Base-by-base conservation (phyloP, 2,797 vertebrate genomes). In the Trematomus bernacchii region DNA sequence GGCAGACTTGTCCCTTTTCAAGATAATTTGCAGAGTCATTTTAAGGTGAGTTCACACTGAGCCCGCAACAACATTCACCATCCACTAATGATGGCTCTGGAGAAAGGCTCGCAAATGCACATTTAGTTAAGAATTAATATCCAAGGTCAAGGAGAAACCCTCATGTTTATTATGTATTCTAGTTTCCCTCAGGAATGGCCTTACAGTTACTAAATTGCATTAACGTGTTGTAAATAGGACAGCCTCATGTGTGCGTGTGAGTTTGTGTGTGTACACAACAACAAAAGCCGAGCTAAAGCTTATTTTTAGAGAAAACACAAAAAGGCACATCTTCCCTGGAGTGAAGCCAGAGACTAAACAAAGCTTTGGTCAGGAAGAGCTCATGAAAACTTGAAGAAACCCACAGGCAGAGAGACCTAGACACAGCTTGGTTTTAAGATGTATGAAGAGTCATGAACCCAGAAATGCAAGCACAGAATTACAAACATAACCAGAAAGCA, bases 291-390 rank as follows among this genome's bases (percentile, higher is more conserved):
- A 60, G 65, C 59, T 53, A 23, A 48, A 30, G 46, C 47, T 77
- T 89, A 91, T 88, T 92, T 92, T 89, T 89, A 88, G 82, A 91
- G 65, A 85, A 90, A 90, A 91, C 84, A 93, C 86, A 37, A 91
- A 93, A 89, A 87, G 73, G 73, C 65, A 54, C 60, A 71, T 85
- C 64, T 86, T 86, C 73, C 64, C 66, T 78, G 83, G 85, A 73
- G 60, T 0, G 0, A 27, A n/a, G 75, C 80, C 85, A 83, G 67
- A 6, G 55, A 71, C 71, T 60, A 89, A 83, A 89, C 80, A 80
- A 84, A 83, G 68, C 59, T 67, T 70, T 83, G 80, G 86, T 86
- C 78, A 70, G 30, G 48, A 79, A 80, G 77, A 59, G 55, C 23
- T 77, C 30, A 69, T 66, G 65, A 43, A 66, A 73, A 70, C 48